These are phyloP conservation scores for Spisula subtruncata DNA, from an alignment of 2,888 invertebrate species.

Conservation along the genomic window DNA sequence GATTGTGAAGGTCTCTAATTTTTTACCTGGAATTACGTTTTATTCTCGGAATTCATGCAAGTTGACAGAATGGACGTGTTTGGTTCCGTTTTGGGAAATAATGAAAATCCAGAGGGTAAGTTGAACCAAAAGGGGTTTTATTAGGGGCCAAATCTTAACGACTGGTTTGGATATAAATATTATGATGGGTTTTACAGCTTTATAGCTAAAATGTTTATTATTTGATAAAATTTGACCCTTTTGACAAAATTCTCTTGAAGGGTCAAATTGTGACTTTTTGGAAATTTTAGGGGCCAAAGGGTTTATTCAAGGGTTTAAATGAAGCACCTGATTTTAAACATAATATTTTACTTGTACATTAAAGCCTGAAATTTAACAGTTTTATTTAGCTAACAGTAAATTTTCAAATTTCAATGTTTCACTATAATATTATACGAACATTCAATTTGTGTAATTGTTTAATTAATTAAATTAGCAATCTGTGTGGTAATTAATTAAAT, in stretches of 20 bases:
- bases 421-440: neutral
- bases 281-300: too few species aligned
- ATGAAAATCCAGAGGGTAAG: conserved; percentile 41
- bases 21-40: neutral
- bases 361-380: too few species aligned
- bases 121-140: neutral
- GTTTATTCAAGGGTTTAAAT: too few species aligned
- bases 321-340: too few species aligned
- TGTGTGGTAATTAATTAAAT: neutral
- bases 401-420: neutral
- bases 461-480: neutral
- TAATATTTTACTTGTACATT: too few species aligned
- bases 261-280: too few species aligned
- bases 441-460: neutral
- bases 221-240: too few species aligned
- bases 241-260: too few species aligned
- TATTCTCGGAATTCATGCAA: neutral
- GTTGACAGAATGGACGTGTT: conserved; percentile 44
- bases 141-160: too few species aligned
- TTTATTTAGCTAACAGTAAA: neutral
- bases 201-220: too few species aligned
- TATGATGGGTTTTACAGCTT: too few species aligned
- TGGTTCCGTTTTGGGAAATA: conserved; percentile 36
- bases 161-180: too few species aligned
- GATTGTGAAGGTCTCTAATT: neutral